These are phyloP conservation scores for Tetraneura akinire DNA, from an alignment of 1,140 invertebrate genomes.

Conservation along the genomic window DNA sequence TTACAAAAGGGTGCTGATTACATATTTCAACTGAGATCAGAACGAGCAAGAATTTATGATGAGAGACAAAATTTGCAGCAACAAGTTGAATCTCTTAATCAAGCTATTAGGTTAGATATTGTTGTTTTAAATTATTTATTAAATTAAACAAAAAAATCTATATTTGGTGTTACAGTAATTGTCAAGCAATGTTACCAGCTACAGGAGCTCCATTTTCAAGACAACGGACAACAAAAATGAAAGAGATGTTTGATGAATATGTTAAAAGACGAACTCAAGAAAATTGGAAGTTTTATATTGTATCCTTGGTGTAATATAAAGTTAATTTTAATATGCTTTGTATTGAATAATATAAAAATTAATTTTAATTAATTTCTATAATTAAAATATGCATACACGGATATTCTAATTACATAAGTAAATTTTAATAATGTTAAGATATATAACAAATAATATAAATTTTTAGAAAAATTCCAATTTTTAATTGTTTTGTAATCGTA, in stretches of 20 bases:
- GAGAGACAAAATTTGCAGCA: constrained; percentile 84
- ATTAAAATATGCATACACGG: too few relatives aligned
- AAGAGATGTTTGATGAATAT: constrained; percentile 93
- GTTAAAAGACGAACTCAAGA: constrained; percentile 80
- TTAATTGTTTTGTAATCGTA: too few relatives aligned
- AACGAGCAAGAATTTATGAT: constrained; percentile 83
- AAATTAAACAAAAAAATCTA: neutral
- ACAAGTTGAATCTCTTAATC: constrained; percentile 88
- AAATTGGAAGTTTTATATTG: constrained; percentile 99
- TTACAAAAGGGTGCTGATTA: constrained; percentile 95
- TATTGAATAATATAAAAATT: neutral
- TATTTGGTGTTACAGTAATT: constrained; percentile 69
- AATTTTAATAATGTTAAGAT: too few relatives aligned
- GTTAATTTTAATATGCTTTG: neutral
- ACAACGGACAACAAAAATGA: constrained; percentile 86
- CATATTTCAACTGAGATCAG: constrained; percentile 83
- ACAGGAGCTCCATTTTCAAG: constrained; percentile 91
- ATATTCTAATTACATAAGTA: too few relatives aligned
- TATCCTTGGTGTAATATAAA: constrained; percentile 66
- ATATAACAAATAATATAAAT: too few relatives aligned
- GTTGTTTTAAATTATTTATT: constrained; percentile 57
- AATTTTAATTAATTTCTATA: too few relatives aligned
- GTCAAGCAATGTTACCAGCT: constrained; percentile 90
- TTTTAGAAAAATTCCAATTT: too few relatives aligned
- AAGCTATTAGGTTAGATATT: constrained; percentile 72